Evolutionary conservation across 2,113 vertebrate genomes (phyloP).

Genomic region (Talpa occidentalis): DNA sequence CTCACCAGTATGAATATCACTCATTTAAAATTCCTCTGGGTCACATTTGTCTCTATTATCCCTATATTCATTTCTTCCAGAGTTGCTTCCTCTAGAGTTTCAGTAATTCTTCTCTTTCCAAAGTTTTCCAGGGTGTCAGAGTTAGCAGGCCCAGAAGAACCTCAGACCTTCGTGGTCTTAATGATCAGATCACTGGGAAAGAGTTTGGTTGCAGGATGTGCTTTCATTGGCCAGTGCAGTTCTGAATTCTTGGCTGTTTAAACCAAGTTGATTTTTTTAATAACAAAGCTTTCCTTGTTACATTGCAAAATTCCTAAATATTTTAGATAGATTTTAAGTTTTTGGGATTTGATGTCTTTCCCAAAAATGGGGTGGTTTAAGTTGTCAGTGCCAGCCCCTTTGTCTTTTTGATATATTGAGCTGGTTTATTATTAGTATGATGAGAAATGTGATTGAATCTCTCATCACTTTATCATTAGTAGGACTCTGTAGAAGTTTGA

Average conservation of each 20-base stretch:
- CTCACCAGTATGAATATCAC: not conserved
- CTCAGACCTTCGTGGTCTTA: constrained; percentile 41
- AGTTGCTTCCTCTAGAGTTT: not conserved
- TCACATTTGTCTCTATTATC: constrained; percentile 42
- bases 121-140: constrained; percentile 5
- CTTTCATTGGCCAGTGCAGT: not conserved
- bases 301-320: not conserved
- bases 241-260: constrained; percentile 41
- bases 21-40: not conserved
- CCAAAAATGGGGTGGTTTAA: constrained; percentile 25
- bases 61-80: constrained; percentile 49
- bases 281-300: constrained; percentile 43
- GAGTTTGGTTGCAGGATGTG: not conserved
- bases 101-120: constrained; percentile 44
- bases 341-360: not conserved
- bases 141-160: constrained; percentile 21
- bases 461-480: constrained; percentile 40
- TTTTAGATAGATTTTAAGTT: constrained; percentile 53
- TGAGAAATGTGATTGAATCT: constrained; percentile 52
- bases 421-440: constrained; percentile 1
- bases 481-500: constrained; percentile 16
- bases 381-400: constrained; percentile 11
- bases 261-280: not conserved
- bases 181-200: constrained; percentile 11
- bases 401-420: constrained; percentile 8